phyloP scores from a whole-genome alignment of 2,113 vertebrate species.

The Ciconia boyciana region DNA sequence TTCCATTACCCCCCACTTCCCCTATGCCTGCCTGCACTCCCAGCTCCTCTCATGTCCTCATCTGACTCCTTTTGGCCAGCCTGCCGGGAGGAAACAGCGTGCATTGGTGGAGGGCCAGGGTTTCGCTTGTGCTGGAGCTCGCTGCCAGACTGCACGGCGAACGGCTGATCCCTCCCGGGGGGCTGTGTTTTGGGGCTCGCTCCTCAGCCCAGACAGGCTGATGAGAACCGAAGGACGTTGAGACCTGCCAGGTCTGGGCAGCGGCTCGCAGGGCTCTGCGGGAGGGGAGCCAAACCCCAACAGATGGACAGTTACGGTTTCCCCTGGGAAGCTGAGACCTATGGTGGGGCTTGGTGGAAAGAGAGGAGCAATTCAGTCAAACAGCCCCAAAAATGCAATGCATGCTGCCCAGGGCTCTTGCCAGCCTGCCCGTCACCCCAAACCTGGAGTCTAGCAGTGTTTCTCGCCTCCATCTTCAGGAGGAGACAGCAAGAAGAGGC shows the following conservation, averaged over 20 bases:
- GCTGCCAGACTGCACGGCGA: constrained; percentile 28
- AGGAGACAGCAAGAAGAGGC: neutral
- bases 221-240: neutral
- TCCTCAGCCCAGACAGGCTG: neutral
- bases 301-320: neutral
- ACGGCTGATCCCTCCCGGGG: neutral
- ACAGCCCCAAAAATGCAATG: neutral
- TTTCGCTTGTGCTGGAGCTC: constrained; percentile 25
- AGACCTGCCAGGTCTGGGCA: constrained; percentile 17
- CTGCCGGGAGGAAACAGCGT: constrained; percentile 38
- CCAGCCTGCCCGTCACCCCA: neutral
- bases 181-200: neutral
- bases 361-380: neutral
- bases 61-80: constrained; percentile 58
- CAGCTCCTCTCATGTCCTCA: constrained; percentile 35
- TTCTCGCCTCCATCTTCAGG: neutral
- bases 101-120: constrained; percentile 49
- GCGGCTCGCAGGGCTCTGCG: neutral
- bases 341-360: neutral
- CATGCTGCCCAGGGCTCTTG: neutral
- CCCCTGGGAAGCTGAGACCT: neutral
- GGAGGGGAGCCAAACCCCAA: neutral
- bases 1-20: neutral
- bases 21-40: neutral
- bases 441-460: neutral